A percentile compares a stretch with the other conserved stretches of the same genome.
These are phyloP conservation scores for Odocoileus hemionus DNA, from an alignment of 2,113 vertebrate genomes.

Conservation along the genomic window DNA sequence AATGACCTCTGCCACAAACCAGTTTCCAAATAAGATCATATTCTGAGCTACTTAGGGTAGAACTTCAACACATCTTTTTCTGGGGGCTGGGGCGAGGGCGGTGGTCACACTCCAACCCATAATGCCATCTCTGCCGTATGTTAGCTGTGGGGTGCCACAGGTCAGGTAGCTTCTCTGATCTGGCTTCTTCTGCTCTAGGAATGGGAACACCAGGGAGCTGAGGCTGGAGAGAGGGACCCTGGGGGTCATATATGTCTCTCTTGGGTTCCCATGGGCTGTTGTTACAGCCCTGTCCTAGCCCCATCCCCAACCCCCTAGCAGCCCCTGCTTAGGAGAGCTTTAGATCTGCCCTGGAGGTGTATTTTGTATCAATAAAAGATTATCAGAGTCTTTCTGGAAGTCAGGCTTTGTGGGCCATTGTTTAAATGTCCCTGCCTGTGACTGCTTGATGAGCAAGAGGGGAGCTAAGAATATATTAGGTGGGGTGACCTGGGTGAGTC, in stretches of 20 bases:
- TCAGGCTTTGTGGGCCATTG: background rate
- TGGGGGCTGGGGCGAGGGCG: rapidly evolving
- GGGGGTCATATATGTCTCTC: rapidly evolving
- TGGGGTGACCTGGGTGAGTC: background rate
- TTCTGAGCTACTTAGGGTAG: background rate
- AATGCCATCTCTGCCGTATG: background rate
- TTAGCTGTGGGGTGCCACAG: background rate
- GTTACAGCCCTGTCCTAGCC: background rate
- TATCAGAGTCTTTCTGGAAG: background rate
- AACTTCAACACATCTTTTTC: background rate
- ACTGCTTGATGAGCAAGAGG: background rate
- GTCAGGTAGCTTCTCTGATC: background rate
- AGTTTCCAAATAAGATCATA: background rate
- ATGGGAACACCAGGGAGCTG: background rate
- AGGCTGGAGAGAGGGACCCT: background rate
- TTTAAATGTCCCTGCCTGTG: background rate
- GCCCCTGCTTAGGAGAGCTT: background rate
- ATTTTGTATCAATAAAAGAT: conserved; percentile 4
- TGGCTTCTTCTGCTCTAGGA: background rate
- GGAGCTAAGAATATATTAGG: background rate
- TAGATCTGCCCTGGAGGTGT: background rate
- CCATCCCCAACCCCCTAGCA: rapidly evolving
- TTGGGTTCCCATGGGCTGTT: background rate
- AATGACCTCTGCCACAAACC: background rate
- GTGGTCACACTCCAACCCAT: background rate